Evolutionary conservation across 2,113 vertebrate species (phyloP).

Genomic region (Otis tarda): DNA sequence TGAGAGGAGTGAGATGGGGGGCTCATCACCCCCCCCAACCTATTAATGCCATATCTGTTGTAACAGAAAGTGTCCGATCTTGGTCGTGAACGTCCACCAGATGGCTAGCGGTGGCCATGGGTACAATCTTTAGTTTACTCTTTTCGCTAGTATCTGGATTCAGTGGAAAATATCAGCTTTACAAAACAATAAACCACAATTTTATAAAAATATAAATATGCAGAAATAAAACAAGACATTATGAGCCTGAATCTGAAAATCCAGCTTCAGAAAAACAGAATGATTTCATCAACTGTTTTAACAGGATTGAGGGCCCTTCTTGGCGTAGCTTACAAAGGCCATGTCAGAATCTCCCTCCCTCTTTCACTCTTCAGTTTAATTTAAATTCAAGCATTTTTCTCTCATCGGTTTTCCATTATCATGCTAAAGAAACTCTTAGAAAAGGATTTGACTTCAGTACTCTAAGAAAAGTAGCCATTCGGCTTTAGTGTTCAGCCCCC

Average conservation of each 20-base stretch:
- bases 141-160: not conserved
- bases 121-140: not conserved
- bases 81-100: not conserved
- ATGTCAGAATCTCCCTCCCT: not conserved
- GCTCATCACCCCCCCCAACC: not conserved
- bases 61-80: accelerated
- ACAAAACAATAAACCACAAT: too few relatives aligned
- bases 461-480: not conserved
- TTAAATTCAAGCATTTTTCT: not conserved
- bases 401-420: not conserved
- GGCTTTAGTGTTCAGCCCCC: not conserved
- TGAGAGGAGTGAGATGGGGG: not conserved
- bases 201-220: not conserved
- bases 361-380: not conserved
- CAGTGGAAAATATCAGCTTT: not conserved
- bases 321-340: not conserved
- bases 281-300: not conserved
- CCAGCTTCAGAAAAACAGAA: not conserved
- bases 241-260: not conserved
- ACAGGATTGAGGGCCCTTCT: not conserved
- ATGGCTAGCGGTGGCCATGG: accelerated
- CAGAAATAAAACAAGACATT: not conserved
- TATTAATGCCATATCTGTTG: accelerated
- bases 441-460: not conserved
- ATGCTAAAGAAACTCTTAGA: not conserved